Evolutionary conservation across 2,888 invertebrate species (phyloP).

Genomic region (Atethmia centrago): DNA sequence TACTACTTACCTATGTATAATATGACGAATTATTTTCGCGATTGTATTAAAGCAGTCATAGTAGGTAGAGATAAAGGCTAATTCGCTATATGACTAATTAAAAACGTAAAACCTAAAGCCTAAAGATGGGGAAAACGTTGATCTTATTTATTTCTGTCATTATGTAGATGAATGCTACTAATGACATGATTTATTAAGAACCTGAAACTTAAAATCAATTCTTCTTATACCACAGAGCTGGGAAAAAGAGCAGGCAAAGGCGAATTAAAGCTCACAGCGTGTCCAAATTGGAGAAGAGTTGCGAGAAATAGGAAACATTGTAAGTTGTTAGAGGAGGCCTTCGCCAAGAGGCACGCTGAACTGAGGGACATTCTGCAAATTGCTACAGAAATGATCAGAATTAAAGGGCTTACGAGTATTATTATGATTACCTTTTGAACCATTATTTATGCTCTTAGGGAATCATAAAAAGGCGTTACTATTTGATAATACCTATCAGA

Average conservation of each 20-base stretch:
- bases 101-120: background rate
- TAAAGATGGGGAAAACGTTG: slow-evolving; percentile 1
- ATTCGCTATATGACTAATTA: slow-evolving; percentile 8
- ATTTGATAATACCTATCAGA: background rate
- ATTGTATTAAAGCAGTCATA: slow-evolving; percentile 13
- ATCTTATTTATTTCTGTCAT: background rate
- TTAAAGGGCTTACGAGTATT: background rate
- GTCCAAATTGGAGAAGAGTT: background rate
- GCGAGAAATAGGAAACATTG: background rate
- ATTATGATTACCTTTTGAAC: background rate
- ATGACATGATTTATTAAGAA: slow-evolving; percentile 15
- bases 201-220: slow-evolving; percentile 11
- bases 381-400: background rate
- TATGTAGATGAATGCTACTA: background rate
- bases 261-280: background rate
- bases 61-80: slow-evolving; percentile 5
- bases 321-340: too few species aligned
- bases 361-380: background rate
- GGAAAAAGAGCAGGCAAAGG: background rate
- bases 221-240: background rate
- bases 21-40: background rate
- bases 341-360: too few species aligned
- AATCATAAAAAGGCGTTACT: background rate
- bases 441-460: too few species aligned
- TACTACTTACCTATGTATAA: background rate